Base-by-base conservation (phyloP, 1,140 invertebrate species). In the Gonatopus flavifemur region DNA sequence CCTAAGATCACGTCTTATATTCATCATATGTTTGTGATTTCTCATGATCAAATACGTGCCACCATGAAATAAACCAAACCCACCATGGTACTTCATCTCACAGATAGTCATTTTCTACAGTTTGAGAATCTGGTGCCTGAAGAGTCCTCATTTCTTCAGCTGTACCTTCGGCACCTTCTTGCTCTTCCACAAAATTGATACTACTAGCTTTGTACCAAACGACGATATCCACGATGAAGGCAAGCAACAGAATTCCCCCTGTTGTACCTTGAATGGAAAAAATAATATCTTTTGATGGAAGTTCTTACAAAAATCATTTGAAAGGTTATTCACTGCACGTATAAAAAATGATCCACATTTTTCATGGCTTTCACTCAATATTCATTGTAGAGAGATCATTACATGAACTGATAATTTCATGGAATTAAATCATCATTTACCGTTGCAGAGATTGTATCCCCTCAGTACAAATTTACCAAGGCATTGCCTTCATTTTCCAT, bases 161-260 rank as follows among this genome's bases (percentile, higher is more conserved):
- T 1, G 72, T 69, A 2, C 67, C 68, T 10, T 56, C 56, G 20
- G 69, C 66, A 30, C 43, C 56, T 30, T 75, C 71, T 55, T 82
- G 77, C 25, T 85, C 84, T 44, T 86, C 84, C 0, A 81, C 80
- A 55, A 88, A 86, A 61, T 80, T 84, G 55, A 93, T 92, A 49
- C 85, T 86, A 22, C 85, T 84, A 12, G 90, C 89, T 69, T 90
- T 89, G 64, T 86, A 88, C 87, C 88, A 92, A 4, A 93, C 89
- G 16, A 91, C 79, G 41, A 90, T 62, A 69, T 94, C 91, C 63
- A 93, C 87, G 45, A 91, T 73, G 67, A 93, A 93, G 22, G 89
- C 91, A 33, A 89, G 69, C 50, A 89, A 79, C 81, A 93, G 86
- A n/a, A 93, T 84, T 30, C 83, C 82, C 32, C 87, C 87, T 1